Percentiles rank a stretch among this genome's conserved stretches.
These are phyloP conservation scores for Dolichallabes microphthalmus DNA, from an alignment of 2,113 vertebrate species.

Conservation along the genomic window DNA sequence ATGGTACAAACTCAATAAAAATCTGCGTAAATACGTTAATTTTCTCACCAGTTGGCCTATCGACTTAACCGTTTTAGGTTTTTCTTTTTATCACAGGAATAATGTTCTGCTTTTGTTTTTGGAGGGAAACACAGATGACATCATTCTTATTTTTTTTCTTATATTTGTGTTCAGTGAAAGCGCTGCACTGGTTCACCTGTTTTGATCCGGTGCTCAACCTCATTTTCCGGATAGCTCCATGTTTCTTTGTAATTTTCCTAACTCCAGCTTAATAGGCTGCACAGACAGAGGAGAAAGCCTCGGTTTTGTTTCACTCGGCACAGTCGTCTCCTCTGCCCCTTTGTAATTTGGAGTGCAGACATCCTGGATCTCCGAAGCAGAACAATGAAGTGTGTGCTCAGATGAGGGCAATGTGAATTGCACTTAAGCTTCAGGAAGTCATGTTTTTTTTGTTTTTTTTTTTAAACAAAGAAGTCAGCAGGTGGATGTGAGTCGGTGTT, in stretches of 20 bases:
- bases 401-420: background rate
- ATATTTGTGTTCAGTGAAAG: background rate
- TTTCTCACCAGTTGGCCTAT: background rate
- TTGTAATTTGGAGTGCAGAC: background rate
- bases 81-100: background rate
- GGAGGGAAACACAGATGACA: too few relatives aligned
- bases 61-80: too few relatives aligned
- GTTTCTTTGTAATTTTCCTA: background rate
- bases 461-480: background rate
- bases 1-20: background rate
- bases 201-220: slow-evolving; percentile 27
- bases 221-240: background rate
- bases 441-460: background rate
- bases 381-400: slow-evolving; percentile 1
- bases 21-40: background rate
- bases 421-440: background rate
- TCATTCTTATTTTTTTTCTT: background rate
- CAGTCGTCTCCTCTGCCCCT: background rate
- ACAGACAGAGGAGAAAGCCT: background rate
- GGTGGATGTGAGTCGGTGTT: background rate
- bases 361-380: background rate
- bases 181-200: slow-evolving; percentile 20
- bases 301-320: background rate
- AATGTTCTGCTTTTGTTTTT: background rate
- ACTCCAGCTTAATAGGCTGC: background rate